These are phyloP conservation scores for Synergus umbraculus DNA, from an alignment of 2,888 invertebrate genomes.

Conservation along the genomic window DNA sequence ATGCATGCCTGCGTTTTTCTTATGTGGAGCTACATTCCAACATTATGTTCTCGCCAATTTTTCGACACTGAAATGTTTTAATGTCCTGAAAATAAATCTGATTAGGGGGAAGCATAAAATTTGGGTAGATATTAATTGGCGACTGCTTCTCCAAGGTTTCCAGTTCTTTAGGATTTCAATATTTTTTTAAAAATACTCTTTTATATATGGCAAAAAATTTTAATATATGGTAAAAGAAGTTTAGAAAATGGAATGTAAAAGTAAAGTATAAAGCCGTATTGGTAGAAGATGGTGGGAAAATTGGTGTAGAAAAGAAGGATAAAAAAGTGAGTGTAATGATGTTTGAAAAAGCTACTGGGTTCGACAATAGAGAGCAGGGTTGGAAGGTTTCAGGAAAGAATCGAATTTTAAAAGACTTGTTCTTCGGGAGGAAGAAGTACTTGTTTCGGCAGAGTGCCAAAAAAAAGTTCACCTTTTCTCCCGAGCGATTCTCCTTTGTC, in stretches of 20 bases:
- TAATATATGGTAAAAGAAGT: not conserved
- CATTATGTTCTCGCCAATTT: conserved; percentile 2
- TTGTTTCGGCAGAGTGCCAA: not conserved
- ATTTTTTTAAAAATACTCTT: not conserved
- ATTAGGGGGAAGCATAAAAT: conserved; percentile 7
- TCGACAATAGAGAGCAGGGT: not conserved
- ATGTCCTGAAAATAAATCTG: conserved; percentile 2
- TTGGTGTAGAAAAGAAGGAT: not conserved
- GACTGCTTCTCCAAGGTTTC: not conserved
- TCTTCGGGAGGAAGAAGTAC: not conserved
- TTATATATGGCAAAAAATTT: not conserved
- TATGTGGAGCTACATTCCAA: conserved; percentile 15
- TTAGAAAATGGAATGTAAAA: too few species aligned
- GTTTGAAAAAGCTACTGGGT: too few species aligned
- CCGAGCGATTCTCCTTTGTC: conserved; percentile 1
- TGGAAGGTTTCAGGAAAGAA: not conserved
- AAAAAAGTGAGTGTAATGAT: too few species aligned
- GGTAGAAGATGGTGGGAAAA: not conserved
- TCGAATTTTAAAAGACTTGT: not conserved
- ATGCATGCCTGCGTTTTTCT: conserved; percentile 18
- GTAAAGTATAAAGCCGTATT: too few species aligned
- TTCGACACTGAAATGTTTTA: not conserved
- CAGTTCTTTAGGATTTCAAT: not conserved
- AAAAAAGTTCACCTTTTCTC: conserved; percentile 8
- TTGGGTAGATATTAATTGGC: conserved; percentile 4